Base-by-base conservation (phyloP, 1,140 invertebrate genomes). In the Gryon sp. region DNA sequence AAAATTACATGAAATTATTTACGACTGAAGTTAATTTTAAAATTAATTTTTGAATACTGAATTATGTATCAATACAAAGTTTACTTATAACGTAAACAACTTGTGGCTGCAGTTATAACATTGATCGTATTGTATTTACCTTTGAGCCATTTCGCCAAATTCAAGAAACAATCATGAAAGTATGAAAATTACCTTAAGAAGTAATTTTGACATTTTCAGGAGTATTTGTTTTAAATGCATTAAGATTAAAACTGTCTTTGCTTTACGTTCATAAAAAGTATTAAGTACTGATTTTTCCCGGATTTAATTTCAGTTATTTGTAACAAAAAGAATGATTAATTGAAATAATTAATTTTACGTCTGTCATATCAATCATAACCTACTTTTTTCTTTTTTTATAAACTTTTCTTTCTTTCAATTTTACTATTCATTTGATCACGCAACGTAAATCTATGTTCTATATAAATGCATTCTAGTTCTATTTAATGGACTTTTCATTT, bases 51-150 rank as follows among this genome's bases (percentile, higher is more conserved):
- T n/a, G n/a, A n/a, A 7, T 1, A 7, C 2, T 2, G n/a, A 28
- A 28, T n/a, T 28, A n/a, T 3, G 26, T n/a, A n/a, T 28, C 26
- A 28, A 28, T n/a, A 40, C 15, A 19, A 8, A 18, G 36, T 40
- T 40, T 18, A n/a, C n/a, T 41, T 41, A 18, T 1, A 41, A 20
- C 19, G 12, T 20, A 34, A 14, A 41, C 18, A 41, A 22, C 40
- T 40, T 40, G 16, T 22, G 19, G 5, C 1, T 41, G 38, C 38
- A 41, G 9, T 19, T 19, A 19, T 0, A 19, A 4, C 2, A 16
- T 41, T 5, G 38, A 41, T 20, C 38, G 38, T 19, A 41, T 20
- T 41, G n/a, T 20, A 19, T 41, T 41, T 41, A 41, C 38, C 38
- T 18, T 19, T 18, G 38, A 20, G 16, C 38, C 38, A 41, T 41